These are phyloP conservation scores for Drosophila ustulata DNA, from an alignment of 2,888 invertebrate genomes.

Conservation along the genomic window DNA sequence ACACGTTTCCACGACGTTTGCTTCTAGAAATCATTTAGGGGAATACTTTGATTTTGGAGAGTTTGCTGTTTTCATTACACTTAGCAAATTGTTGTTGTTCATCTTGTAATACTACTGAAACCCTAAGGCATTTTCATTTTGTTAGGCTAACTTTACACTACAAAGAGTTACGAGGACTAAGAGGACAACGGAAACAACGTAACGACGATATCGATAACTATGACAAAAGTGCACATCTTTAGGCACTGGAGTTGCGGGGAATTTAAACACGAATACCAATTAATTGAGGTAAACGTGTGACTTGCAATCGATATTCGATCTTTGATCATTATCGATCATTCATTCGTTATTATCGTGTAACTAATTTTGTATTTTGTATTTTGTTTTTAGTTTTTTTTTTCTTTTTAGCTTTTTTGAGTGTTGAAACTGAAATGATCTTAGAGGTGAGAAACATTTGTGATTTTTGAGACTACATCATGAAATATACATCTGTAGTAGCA, in stretches of 20 bases:
- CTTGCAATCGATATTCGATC: constrained; percentile 50
- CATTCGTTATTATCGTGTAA: constrained; percentile 36
- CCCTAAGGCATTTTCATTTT: constrained; percentile 68
- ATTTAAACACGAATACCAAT: constrained; percentile 25
- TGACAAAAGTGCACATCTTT: constrained; percentile 26
- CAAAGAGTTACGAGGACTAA: constrained; percentile 1
- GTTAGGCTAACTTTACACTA: constrained; percentile 44
- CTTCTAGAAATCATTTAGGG: neutral
- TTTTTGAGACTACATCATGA: constrained; percentile 21
- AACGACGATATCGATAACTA: constrained; percentile 21
- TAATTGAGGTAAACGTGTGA: constrained; percentile 45
- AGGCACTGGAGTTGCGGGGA: constrained; percentile 1
- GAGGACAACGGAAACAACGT: constrained; percentile 15
- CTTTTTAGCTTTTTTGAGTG: constrained; percentile 33
- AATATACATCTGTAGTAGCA: constrained; percentile 32
- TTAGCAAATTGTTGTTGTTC: constrained; percentile 43
- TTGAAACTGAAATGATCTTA: constrained; percentile 34
- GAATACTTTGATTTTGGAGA: constrained; percentile 1
- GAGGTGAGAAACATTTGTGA: constrained; percentile 36
- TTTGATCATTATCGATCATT: constrained; percentile 33
- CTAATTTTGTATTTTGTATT: constrained; percentile 39
- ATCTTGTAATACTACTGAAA: constrained; percentile 70
- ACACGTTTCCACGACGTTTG: constrained; percentile 37
- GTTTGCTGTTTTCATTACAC: neutral
- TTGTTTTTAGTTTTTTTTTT: neutral